These are phyloP conservation scores for Apamea epomidion DNA, from an alignment of 2,888 invertebrate species.

Conservation along the genomic window DNA sequence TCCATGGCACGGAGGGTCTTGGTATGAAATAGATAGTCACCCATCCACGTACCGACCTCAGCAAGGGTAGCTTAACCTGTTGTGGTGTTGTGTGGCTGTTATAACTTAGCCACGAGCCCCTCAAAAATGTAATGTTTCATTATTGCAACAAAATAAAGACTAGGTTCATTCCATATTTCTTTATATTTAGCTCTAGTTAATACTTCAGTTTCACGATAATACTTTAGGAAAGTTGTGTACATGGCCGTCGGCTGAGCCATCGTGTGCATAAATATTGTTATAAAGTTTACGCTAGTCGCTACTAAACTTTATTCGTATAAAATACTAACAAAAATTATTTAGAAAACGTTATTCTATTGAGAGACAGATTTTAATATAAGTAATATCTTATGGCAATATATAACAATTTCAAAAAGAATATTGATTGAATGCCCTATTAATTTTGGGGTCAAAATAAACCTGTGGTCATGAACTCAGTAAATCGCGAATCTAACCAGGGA, in stretches of 20 bases:
- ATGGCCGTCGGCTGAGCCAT: slow-evolving; percentile 18
- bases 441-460: background rate
- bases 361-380: background rate
- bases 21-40: background rate
- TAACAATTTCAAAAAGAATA: background rate
- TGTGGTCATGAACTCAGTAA: background rate
- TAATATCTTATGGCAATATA: background rate
- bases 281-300: slow-evolving; percentile 29
- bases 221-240: slow-evolving; percentile 24
- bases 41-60: background rate
- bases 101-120: background rate
- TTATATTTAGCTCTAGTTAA: background rate
- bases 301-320: slow-evolving; percentile 25
- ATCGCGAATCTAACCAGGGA: no score
- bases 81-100: background rate
- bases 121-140: background rate
- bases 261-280: slow-evolving; percentile 44
- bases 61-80: background rate
- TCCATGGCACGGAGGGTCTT: background rate
- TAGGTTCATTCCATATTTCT: background rate
- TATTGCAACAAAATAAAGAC: background rate
- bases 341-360: background rate
- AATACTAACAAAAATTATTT: slow-evolving; percentile 7
- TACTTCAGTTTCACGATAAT: slow-evolving; percentile 25
- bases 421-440: background rate